Evolutionary conservation across 2,113 vertebrate species (phyloP).

Genomic region (Pao palembangensis): DNA sequence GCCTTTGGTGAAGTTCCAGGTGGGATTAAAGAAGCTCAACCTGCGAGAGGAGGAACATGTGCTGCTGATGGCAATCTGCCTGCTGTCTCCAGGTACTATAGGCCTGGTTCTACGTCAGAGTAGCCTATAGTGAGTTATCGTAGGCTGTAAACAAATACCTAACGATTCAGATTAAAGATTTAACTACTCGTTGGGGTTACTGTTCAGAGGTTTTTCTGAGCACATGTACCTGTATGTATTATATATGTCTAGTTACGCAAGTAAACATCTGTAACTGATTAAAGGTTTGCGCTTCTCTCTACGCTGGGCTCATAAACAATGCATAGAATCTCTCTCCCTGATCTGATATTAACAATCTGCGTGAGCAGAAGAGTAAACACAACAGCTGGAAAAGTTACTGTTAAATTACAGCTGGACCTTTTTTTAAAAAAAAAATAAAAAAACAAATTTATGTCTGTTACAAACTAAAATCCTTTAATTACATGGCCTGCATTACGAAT

Average conservation of each 20-base stretch:
- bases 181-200: too few relatives aligned
- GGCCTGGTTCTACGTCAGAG: conserved; percentile 16
- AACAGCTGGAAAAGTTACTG: neutral
- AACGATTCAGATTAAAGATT: too few relatives aligned
- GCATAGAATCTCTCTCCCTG: conserved; percentile 19
- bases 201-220: neutral
- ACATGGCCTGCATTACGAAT: conserved; percentile 2
- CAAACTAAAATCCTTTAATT: neutral
- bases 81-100: conserved; percentile 89
- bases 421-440: too few relatives aligned
- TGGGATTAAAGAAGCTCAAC: conserved; percentile 93
- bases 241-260: conserved; percentile 35
- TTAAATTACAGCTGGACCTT: too few relatives aligned
- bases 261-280: conserved; percentile 24
- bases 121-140: conserved; percentile 2
- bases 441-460: too few relatives aligned
- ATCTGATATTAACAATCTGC: conserved; percentile 28
- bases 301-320: conserved; percentile 37
- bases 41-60: conserved; percentile 94
- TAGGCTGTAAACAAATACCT: conserved; percentile 14
- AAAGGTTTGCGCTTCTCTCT: conserved; percentile 38
- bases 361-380: conserved; percentile 5
- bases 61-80: conserved; percentile 96
- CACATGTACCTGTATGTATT: conserved; percentile 12
- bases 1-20: conserved; percentile 94